Evolutionary conservation across 2,113 vertebrate species (phyloP).

Genomic region (Panthera leo): DNA sequence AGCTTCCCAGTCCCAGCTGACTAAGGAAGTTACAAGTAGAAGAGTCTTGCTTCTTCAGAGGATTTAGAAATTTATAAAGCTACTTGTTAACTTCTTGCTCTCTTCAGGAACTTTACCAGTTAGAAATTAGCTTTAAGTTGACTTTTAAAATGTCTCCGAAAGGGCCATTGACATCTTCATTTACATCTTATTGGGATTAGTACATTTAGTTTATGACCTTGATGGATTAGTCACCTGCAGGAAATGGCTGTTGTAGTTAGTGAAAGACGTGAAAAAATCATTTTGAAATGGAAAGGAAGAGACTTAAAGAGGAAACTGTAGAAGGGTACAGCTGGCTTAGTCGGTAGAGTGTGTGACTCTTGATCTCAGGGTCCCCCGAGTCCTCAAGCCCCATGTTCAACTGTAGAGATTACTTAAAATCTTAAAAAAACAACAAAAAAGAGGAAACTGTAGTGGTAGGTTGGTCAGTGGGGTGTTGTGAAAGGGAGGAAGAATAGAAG

Average conservation of each 20-base stretch:
- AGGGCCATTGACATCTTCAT: not conserved
- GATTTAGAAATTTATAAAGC: not conserved
- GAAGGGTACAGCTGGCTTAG: too few species aligned
- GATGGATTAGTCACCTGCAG: not conserved
- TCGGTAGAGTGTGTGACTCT: too few species aligned
- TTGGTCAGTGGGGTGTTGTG: not conserved
- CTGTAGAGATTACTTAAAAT: too few species aligned
- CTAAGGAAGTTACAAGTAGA: not conserved
- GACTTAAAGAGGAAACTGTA: not conserved
- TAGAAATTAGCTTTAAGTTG: slow-evolving; percentile 20
- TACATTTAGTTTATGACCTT: slow-evolving; percentile 4
- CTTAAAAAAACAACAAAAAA: too few species aligned
- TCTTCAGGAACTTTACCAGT: not conserved
- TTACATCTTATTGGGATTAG: not conserved
- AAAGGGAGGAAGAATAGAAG: not conserved
- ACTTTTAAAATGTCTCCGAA: not conserved
- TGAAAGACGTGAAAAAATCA: not conserved
- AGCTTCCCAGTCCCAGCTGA: not conserved
- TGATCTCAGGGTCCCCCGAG: too few species aligned
- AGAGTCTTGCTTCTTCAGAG: not conserved
- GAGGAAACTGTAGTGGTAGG: not conserved
- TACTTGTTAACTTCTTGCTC: not conserved
- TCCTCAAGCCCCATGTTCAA: too few species aligned
- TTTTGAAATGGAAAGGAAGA: not conserved
- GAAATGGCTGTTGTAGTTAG: slow-evolving; percentile 6